Conservation (phyloP, 2,888 invertebrate species). For the Acanthosepion pharaonis region DNA sequence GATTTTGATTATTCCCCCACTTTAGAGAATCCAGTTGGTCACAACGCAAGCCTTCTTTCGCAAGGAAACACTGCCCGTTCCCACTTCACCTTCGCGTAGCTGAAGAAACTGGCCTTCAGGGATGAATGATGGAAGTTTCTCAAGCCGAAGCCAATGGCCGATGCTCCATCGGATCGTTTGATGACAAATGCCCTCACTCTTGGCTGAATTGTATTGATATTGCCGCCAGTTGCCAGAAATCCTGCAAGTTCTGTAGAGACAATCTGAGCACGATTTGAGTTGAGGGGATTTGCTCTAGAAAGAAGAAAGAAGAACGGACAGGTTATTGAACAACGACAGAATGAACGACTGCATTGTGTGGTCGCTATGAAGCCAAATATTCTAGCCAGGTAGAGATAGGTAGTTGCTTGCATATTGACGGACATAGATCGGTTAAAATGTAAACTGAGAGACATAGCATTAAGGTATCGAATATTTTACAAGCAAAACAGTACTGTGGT, state of each 20-base stretch:
- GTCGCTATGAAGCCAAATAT: neutral
- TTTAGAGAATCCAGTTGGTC: too few relatives aligned
- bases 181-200: neutral
- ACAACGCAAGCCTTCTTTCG: neutral
- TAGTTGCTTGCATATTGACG: neutral
- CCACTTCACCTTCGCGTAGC: neutral
- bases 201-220: neutral
- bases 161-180: neutral
- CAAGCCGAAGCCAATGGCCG: neutral
- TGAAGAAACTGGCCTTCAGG: neutral
- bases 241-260: constrained; percentile 9
- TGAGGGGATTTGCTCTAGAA: neutral
- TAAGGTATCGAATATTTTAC: neutral
- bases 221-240: neutral
- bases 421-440: neutral
- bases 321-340: neutral
- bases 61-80: neutral
- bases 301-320: neutral
- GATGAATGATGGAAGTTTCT: neutral
- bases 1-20: too few relatives aligned
- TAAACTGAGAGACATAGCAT: neutral
- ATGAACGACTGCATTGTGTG: neutral
- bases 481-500: neutral
- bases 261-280: neutral
- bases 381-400: neutral